Evolutionary conservation across 2,113 vertebrate genomes (phyloP).

Genomic region (Martes martes): DNA sequence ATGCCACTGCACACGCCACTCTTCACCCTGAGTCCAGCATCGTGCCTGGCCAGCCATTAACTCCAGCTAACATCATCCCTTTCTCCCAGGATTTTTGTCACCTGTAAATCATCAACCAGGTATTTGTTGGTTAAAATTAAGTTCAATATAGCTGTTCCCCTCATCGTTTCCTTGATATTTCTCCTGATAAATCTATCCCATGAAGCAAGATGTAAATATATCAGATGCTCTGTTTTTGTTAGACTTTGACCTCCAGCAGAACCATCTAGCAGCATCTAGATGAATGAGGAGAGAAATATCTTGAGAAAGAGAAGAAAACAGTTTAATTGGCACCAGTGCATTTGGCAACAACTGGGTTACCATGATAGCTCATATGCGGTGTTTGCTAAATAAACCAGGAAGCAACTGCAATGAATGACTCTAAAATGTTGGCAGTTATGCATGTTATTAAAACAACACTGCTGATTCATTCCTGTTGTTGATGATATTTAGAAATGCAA

Average conservation of each 20-base stretch:
- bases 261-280: background rate
- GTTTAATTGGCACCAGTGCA: background rate
- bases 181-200: background rate
- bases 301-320: constrained; percentile 17
- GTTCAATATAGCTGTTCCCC: background rate
- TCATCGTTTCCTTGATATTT: background rate
- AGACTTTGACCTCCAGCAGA: background rate
- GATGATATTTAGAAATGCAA: background rate
- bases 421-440: background rate
- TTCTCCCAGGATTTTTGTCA: background rate
- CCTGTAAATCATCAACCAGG: background rate
- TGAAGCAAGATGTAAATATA: background rate
- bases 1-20: accelerated
- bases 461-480: background rate
- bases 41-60: background rate
- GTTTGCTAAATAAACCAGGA: background rate
- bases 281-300: background rate
- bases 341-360: background rate
- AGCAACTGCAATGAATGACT: background rate
- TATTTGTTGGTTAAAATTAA: background rate
- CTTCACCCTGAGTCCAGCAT: background rate
- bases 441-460: background rate
- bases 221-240: background rate
- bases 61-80: background rate
- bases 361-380: background rate